Base-by-base conservation (phyloP, 2,113 vertebrate genomes). In the Sander lucioperca region DNA sequence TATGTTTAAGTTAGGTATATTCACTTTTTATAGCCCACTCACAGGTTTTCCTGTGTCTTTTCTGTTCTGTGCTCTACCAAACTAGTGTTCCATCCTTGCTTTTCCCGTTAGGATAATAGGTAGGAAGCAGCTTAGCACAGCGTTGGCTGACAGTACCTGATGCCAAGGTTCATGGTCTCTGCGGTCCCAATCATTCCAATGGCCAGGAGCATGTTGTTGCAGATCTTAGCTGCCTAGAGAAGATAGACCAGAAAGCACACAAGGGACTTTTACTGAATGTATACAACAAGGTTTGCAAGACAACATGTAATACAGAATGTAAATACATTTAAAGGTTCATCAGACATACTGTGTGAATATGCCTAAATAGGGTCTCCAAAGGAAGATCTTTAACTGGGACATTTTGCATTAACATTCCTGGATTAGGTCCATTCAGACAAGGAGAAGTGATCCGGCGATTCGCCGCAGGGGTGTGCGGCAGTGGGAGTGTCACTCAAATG, bases 141-240 rank as follows among this genome's bases (percentile, higher is more conserved):
- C 50, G 25, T 2, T 80, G 48, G 51, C 30, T 66, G 62, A 58
- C 33, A 47, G 16, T 94, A 99, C 98, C 98, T 98, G 95, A 99
- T 98, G 90, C 98, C 98, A 74, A 99, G 97, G 95, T 99, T 99
- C 98, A 99, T 99, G 65, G 97, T 92, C 87, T 99, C 98, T 66
- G 98, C 96, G 1, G 98, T 99, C 83, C 98, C 98, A 86, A 99
- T 97, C 98, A 99, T 99, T 80, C 97, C 95, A 57, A 99, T 97
- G 43, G 96, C 97, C 91, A 99, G 92, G 25, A 99, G 96, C 97
- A 99, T 97, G 91, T 99, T 99, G 95, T 99, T 99, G 93, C 98
- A 99, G 90, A 99, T 97, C 94, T 99, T 99, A 75, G 96, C 97
- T 57, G 97, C 97, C 98, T 99, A 88, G 5, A 82, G 33, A 57